Evolutionary conservation across 2,113 vertebrate species (phyloP).

Genomic region (Dicerorhinus sumatrensis): DNA sequence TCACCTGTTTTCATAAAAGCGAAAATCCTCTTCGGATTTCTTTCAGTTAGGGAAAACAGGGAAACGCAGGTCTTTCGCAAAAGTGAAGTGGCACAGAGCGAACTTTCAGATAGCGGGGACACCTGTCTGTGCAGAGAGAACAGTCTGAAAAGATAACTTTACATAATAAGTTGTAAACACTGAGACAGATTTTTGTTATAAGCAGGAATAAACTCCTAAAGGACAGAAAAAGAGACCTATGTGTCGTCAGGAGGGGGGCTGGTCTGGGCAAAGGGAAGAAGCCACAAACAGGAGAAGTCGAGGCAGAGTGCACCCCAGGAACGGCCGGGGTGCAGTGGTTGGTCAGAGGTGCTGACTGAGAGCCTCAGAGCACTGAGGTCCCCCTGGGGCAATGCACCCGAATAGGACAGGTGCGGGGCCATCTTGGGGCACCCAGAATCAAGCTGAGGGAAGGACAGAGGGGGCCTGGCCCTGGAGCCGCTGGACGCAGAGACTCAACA

Average conservation of each 20-base stretch:
- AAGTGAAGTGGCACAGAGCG: not conserved
- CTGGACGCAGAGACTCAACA: fast-evolving
- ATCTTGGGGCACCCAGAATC: too few relatives aligned
- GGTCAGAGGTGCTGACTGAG: not conserved
- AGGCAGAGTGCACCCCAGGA: not conserved
- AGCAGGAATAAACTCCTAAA: fast-evolving
- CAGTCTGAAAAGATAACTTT: not conserved
- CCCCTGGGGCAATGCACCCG: fast-evolving
- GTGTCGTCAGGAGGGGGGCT: not conserved
- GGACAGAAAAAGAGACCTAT: too few relatives aligned
- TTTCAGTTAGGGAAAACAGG: not conserved
- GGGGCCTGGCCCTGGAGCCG: not conserved
- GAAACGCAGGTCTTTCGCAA: not conserved
- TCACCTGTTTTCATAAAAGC: not conserved
- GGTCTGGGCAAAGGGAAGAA: not conserved
- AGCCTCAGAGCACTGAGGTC: not conserved
- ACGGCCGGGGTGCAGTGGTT: fast-evolving
- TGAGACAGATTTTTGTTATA: fast-evolving
- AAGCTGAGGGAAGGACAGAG: not conserved
- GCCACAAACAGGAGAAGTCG: fast-evolving
- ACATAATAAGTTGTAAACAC: fast-evolving
- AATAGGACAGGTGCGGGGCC: not conserved
- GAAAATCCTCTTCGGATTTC: not conserved
- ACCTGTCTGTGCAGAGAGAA: not conserved
- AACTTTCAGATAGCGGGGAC: too few relatives aligned